Conservation (phyloP, 1,140 invertebrate genomes). For the Asobara japonica region DNA sequence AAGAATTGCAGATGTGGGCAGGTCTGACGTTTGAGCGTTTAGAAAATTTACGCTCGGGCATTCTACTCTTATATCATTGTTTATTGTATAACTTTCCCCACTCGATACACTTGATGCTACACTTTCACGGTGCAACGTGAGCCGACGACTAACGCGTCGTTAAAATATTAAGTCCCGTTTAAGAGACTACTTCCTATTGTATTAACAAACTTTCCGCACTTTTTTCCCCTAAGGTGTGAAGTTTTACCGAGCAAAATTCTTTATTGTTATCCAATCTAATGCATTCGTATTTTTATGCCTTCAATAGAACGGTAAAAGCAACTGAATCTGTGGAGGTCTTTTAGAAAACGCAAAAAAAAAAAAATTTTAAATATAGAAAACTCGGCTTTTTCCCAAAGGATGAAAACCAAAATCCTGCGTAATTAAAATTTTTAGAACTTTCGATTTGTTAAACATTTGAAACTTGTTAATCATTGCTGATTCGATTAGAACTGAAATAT, state of each 20-base stretch:
- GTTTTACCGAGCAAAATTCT: neutral
- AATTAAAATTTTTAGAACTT: too few relatives aligned
- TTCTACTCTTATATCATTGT: slow-evolving; percentile 30
- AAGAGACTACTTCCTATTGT: neutral
- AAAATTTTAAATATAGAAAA: too few relatives aligned
- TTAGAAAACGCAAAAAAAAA: too few relatives aligned
- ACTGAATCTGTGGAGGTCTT: too few relatives aligned
- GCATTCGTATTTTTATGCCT: too few relatives aligned
- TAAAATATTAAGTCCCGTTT: neutral
- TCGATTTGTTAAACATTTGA: too few relatives aligned
- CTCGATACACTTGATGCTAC: slow-evolving; percentile 27
- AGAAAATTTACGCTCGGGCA: slow-evolving; percentile 23
- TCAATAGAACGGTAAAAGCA: too few relatives aligned
- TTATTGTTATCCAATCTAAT: neutral
- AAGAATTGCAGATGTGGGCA: neutral
- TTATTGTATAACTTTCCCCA: slow-evolving; percentile 33
- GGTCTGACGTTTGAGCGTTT: neutral
- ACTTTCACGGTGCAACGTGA: slow-evolving; percentile 18
- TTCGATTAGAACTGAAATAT: too few relatives aligned
- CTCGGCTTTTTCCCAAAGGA: too few relatives aligned
- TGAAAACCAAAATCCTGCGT: too few relatives aligned
- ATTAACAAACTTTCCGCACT: neutral
- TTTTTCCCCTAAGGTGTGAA: neutral
- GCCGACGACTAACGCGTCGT: neutral
- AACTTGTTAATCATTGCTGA: too few relatives aligned